Base-by-base conservation (phyloP, 1,140 invertebrate genomes). In the Triops longicaudatus region DNA sequence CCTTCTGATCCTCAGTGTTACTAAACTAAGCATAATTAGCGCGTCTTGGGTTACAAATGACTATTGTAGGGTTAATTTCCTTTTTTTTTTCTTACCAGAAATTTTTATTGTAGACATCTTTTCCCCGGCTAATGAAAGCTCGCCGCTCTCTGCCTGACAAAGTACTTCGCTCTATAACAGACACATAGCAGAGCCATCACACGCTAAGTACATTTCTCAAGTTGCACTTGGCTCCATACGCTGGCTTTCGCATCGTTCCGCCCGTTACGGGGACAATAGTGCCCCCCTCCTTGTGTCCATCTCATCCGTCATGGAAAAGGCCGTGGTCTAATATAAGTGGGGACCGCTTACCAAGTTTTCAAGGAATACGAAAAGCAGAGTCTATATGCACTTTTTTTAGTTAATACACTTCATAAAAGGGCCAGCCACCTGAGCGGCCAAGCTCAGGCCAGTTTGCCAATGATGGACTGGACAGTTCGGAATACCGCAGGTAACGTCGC, bases 241-340 rank as follows among this genome's bases (percentile, higher is more conserved):
- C 50, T 63, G 17, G 22, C n/a, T 63, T 63, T 63, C 50, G 50
- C 50, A 63, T 63, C 50, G 50, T 63, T 63, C 50, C 50, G 50
- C 50, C 50, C 17, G 50, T 63, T 63, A 63, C 50, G 50, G 50
- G 50, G 50, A 63, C 50, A 63, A 63, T 63, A 63, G 50, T 63
- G 50, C 50, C 50, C 50, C 50, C 50, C 50, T 63, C 17, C 50
- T 14, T 63, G 50, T 63, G 50, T 63, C 50, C 50, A 63, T 63
- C 50, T 63, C 50, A 63, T 63, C 50, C 50, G 50, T 63, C 50
- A 63, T 63, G 50, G n/a, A 63, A 63, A 63, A 63, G 14, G 50
- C 50, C 50, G 50, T 63, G 50, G 14, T 63, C 50, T 63, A 17
- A 63, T 63, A 63, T 17, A 63, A 37, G 17, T 63, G 50, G 14